Evolutionary conservation across 53 echinoderm and acorn worm genomes (phyloP), one percentile per base, ranked within the genome.

Genomic region (Temnopleurus reevesii): DNA sequence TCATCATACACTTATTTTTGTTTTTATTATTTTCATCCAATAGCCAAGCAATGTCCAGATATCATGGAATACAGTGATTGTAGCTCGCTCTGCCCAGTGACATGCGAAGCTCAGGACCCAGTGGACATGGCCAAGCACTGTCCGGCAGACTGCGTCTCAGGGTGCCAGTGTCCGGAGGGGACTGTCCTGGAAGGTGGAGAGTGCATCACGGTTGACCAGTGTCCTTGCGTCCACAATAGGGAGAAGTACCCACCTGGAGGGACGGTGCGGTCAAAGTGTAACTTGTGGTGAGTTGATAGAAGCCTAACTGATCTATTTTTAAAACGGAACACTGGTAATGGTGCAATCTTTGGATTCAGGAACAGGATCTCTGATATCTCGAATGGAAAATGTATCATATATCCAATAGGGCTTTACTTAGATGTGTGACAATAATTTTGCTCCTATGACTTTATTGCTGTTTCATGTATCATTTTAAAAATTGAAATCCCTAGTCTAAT

Each of bases 211-310:
- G 80, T 76, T 0, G 89, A 91, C 77, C 88, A 90, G 25, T 96
- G 96, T 76, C 96, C 96, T 27, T 96, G 96, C 64, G 31, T 90
- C 55, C 94, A 96, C 25, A 96, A 96, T 53, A 82, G 93, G 77
- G 90, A 96, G 96, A 92, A 94, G 66, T 96, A 94, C 76, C 92
- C 91, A 41, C 93, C 96, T 5, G 96, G 96, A 17, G 91, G 89
- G n/a, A 90, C 90, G 12, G 91, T 94, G 23, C 61, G 89, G 12
- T 90, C 92, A 23, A 94, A 91, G 60, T 96, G 96, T 23, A 94
- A 96, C 31, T 36, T 86, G 10, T 96, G 96, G 96, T 96, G 34
- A 93, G 96, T 77, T 8, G 53, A n/a, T n/a, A n/a, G n/a, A n/a
- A n/a, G n/a, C n/a, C n/a, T n/a, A n/a, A n/a, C n/a, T n/a, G n/a